Conservation (phyloP, 2,113 vertebrate genomes). For the Andinoacara biseriatus region DNA sequence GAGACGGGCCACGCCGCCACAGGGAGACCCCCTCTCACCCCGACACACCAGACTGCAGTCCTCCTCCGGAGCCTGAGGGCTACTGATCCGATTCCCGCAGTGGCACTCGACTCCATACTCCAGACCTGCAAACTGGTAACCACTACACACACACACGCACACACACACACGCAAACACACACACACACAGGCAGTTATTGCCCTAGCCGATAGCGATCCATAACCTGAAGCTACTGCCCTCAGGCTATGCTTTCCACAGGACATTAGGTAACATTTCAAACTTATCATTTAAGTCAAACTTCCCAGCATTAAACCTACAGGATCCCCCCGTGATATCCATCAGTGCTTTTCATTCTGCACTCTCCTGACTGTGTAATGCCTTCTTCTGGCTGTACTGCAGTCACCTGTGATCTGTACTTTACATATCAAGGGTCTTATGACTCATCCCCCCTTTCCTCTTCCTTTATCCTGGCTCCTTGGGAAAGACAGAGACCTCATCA, state of each 20-base stretch:
- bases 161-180: constrained; percentile 30
- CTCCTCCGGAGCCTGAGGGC: constrained; percentile 68
- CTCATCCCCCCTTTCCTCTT: constrained; percentile 36
- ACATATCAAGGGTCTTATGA: constrained; percentile 60
- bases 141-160: constrained; percentile 76
- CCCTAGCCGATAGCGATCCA: constrained; percentile 14
- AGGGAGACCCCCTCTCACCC: constrained; percentile 86
- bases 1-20: constrained; percentile 88
- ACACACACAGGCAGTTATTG: constrained; percentile 2
- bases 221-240: constrained; percentile 45
- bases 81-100: constrained; percentile 89
- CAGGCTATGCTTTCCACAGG: constrained; percentile 35
- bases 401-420: constrained; percentile 63
- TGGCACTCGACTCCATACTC: constrained; percentile 92
- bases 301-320: constrained; percentile 1
- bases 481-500: constrained; percentile 65
- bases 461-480: constrained; percentile 45
- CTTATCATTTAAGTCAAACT: constrained; percentile 32
- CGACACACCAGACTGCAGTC: constrained; percentile 91
- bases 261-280: constrained; percentile 56
- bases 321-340: constrained; percentile 12
- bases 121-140: constrained; percentile 89
- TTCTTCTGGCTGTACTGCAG: constrained; percentile 23
- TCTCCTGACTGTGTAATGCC: constrained; percentile 23
- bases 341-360: constrained; percentile 13